Evolutionary conservation across 2,888 invertebrate genomes (phyloP), one percentile per base, ranked within the genome.

Genomic region (Peribatodes rhomboidaria): DNA sequence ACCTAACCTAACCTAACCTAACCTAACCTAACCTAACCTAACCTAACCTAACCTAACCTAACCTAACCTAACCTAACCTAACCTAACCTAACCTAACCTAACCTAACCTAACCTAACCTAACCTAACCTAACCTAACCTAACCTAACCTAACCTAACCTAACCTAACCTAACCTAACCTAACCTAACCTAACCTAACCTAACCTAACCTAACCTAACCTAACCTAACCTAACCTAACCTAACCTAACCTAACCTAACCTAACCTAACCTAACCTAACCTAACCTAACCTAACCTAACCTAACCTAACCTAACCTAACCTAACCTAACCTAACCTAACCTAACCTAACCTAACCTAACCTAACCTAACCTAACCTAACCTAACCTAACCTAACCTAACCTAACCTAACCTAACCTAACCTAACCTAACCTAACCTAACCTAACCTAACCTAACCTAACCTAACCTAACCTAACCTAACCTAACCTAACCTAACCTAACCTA

Each of bases 281-380:
- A 42, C 42, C 42, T 42, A 42, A 42, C 42, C 42, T 42, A 42
- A 42, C 42, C 42, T 42, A 42, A 42, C 42, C 42, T 42, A 42
- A 42, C 42, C 42, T 42, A 42, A 42, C 42, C 62, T 61, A 53
- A 54, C 66, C 62, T 61, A 57, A 57, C 66, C 62, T 42, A 42
- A 42, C 42, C 42, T 42, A 42, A 42, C 42, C 42, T 42, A 42
- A 42, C 42, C 39, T 39, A 39, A n/a, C 39, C n/a, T 39, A 39
- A 39, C 39, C 42, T 42, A 42, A 42, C 42, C 42, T 42, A 42
- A 42, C 42, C 42, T 42, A 42, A 42, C 42, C 42, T 42, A 42
- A 42, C 42, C 42, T 42, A 42, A 18, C 18, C 42, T 42, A 42
- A 42, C 42, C 42, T 42, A 42, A 42, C 42, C 42, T 42, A 42